Evolutionary conservation across 2,113 vertebrate genomes (phyloP), one percentile per base, ranked within the genome.

Genomic region (Gobiocypris rarus): DNA sequence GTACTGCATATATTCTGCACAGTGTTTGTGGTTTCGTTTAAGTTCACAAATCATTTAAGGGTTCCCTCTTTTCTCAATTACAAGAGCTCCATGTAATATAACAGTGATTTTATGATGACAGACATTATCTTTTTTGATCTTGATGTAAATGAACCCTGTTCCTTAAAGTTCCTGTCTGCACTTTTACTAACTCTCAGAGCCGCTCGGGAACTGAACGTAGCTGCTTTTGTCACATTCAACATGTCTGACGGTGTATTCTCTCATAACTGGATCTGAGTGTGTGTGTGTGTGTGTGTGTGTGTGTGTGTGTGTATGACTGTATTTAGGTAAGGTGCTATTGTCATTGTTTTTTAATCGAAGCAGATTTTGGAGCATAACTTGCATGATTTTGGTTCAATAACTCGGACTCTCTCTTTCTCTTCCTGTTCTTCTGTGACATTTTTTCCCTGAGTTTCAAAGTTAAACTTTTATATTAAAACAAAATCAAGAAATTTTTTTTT

Each of bases 401-500:
- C 38, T 34, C 45, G n/a, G n/a, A 52, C 45, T 75, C 24, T 45
- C n/a, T 50, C 43, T 52, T 13, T 31, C 3, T 85, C 81, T 56
- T 67, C 52, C 17, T 83, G 2, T 61, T 73, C 10, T 87, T 87
- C 88, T 83, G 79, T 78, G 86, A 81, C 81, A 85, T 86, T 89
- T 82, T 90, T 78, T 45, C 19, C 56, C 38, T 45, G 73, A 75
- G 73, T 52, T 79, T 79, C 41, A 6, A 54, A 77, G 54, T n/a
- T 59, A 65, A 84, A 90, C 58, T 89, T 92, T 91, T 83, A 78
- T 89, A 90, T 89, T 85, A 84, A 50, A 75, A 79, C 63, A 89
- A 88, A 83, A 73, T 48, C 89, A 89, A 71, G 67, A 58, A 89
- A 3, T 58, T 83, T 75, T 85, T 56, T 58, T 45, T 61, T n/a